Evolutionary conservation across 2,888 invertebrate genomes (phyloP).

Genomic region (Cantharis flavilabris): DNA sequence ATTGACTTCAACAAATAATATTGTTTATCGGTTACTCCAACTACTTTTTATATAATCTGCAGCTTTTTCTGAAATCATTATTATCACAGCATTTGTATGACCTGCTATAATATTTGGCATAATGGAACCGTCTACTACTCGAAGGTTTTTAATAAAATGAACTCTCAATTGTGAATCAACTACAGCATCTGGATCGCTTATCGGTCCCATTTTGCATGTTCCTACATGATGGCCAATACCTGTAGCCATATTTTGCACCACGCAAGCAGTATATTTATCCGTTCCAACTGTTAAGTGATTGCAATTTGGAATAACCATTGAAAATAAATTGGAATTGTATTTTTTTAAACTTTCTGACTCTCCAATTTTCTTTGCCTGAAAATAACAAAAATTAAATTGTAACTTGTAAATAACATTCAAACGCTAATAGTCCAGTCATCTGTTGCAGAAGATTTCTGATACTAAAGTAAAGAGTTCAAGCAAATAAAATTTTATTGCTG

Average conservation of each 20-base stretch:
- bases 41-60: constrained; percentile 60
- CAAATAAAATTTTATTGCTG: too few species aligned
- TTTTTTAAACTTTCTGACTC: constrained; percentile 59
- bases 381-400: constrained; percentile 26
- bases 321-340: constrained; percentile 59
- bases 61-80: constrained; percentile 66
- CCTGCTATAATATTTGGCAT: constrained; percentile 63
- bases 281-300: constrained; percentile 63
- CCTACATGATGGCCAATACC: constrained; percentile 72
- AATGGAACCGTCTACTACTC: constrained; percentile 64
- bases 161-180: constrained; percentile 58
- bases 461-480: too few species aligned
- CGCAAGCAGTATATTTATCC: constrained; percentile 76
- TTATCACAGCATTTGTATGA: constrained; percentile 61
- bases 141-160: constrained; percentile 58
- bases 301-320: constrained; percentile 71
- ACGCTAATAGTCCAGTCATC: too few species aligned
- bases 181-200: constrained; percentile 52
- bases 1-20: background rate
- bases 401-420: too few species aligned
- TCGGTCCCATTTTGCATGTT: constrained; percentile 59
- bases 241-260: constrained; percentile 69
- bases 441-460: too few species aligned
- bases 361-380: constrained; percentile 62
- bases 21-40: constrained; percentile 40